These are phyloP conservation scores for Itoplectis maculator DNA, from an alignment of 2,888 invertebrate species.

Conservation along the genomic window DNA sequence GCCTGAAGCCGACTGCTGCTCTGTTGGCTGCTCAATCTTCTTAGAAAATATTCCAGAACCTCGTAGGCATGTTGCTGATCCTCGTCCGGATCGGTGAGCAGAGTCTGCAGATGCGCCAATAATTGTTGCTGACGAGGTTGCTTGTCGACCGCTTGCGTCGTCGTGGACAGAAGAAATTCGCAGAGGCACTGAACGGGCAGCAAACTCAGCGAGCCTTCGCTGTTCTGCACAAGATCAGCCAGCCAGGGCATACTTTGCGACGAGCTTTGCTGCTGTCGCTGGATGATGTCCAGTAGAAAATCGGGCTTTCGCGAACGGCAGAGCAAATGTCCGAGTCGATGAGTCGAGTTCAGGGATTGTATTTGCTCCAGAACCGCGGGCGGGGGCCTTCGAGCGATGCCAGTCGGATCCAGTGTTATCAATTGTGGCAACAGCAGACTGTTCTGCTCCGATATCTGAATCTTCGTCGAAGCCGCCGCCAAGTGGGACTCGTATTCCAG, in stretches of 20 bases:
- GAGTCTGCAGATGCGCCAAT: conserved; percentile 87
- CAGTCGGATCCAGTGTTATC: conserved; percentile 94
- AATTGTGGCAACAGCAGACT: conserved; percentile 94
- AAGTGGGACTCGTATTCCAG: conserved; percentile 96
- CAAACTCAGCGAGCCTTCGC: conserved; percentile 94
- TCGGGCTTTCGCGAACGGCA: conserved; percentile 96
- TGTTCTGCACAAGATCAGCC: conserved; percentile 96
- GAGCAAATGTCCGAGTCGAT: conserved; percentile 94
- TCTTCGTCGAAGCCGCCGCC: conserved; percentile 95
- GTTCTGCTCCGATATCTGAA: conserved; percentile 95
- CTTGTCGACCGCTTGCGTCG: conserved; percentile 88
- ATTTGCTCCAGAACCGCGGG: conserved; percentile 91
- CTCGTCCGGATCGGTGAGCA: conserved; percentile 86
- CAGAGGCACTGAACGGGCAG: conserved; percentile 99
- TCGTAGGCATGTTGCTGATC: conserved; percentile 90
- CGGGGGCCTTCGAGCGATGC: conserved; percentile 93
- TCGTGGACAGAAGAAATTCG: conserved; percentile 93
- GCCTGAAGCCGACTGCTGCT: conserved; percentile 92
- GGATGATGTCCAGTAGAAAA: conserved; percentile 96
- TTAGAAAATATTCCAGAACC: conserved; percentile 95
- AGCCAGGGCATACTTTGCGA: conserved; percentile 99
- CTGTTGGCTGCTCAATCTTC: conserved; percentile 93
- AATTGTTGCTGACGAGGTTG: conserved; percentile 93
- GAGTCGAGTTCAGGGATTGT: conserved; percentile 90
- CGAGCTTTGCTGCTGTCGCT: conserved; percentile 91